These are phyloP conservation scores for Prionailurus viverrinus DNA, from an alignment of 2,113 vertebrate genomes.

Conservation along the genomic window DNA sequence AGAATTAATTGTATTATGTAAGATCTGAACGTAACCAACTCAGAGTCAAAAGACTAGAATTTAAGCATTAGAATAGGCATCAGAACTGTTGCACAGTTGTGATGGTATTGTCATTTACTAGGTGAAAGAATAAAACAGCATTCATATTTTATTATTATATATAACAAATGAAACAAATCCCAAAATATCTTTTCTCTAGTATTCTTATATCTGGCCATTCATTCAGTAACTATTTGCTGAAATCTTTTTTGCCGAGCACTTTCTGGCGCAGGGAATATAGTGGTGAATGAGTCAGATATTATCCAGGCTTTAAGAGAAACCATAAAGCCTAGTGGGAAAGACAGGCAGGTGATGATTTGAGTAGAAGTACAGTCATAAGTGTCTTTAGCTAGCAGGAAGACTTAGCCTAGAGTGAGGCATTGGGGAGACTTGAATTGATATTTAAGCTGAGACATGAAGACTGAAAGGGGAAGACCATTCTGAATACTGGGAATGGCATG, in stretches of 20 bases:
- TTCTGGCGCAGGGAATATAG: background rate
- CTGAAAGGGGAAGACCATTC: background rate
- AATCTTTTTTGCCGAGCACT: background rate
- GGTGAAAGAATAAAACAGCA: background rate
- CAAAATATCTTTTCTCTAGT: background rate
- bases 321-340: background rate
- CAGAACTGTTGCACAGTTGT: background rate
- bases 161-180: background rate
- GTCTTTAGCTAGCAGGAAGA: background rate
- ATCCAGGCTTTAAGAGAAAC: background rate
- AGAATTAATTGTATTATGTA: background rate
- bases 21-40: background rate
- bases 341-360: background rate
- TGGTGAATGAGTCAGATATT: background rate
- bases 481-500: background rate
- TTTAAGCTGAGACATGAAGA: background rate
- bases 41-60: background rate
- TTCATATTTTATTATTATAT: background rate
- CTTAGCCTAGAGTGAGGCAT: background rate
- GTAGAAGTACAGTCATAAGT: background rate
- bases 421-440: background rate
- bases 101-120: slow-evolving; percentile 15
- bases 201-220: background rate
- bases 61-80: background rate
- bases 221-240: background rate